Evolutionary conservation across 2,113 vertebrate species (phyloP), one percentile per base, ranked within the genome.

Genomic region (Pavo muticus): DNA sequence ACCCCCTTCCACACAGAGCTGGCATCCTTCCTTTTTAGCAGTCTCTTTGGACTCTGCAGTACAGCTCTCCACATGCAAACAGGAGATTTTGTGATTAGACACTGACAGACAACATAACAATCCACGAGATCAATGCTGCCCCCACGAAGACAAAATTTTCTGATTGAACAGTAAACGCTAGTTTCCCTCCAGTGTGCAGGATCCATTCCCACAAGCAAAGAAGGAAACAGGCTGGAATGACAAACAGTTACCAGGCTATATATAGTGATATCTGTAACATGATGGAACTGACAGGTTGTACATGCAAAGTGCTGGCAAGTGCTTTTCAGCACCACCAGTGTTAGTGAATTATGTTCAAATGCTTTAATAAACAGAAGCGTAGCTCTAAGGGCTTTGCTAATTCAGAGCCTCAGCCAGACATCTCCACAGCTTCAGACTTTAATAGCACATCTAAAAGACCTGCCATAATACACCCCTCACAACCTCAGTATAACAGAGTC

Each of bases 131-230:
- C 90, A 87, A 91, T 68, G 80, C 45, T 88, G 44, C 74, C 37
- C 84, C 86, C 72, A 96, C 75, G 78, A 94, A 96, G 97, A 96
- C 87, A 89, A 91, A 64, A 18, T 70, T 96, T 94, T 91, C 48
- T 92, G 84, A 93, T 90, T 89, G 61, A 96, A 74, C 47, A 6
- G 17, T 93, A 78, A 95, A 37, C n/a, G 69, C 15, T 72, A 20
- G 8, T 89, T 88, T 91, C 75, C 88, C 73, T 56, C 39, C 79
- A 88, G 65, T 25, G 12, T 20, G n/a, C 35, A 5, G 13, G 5
- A 81, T 89, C 81, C 69, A 73, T 59, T 71, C 6, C 56, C n/a
- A 61, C 27, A 68, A 65, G 39, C 11, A 76, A 64, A 75, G 84
- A 79, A 83, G 75, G 15, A 92, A 78, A 40, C 29, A 30, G 30